Evolutionary conservation across 2,113 vertebrate genomes (phyloP), one percentile per base, ranked within the genome.

Genomic region (Polypterus bichir): DNA sequence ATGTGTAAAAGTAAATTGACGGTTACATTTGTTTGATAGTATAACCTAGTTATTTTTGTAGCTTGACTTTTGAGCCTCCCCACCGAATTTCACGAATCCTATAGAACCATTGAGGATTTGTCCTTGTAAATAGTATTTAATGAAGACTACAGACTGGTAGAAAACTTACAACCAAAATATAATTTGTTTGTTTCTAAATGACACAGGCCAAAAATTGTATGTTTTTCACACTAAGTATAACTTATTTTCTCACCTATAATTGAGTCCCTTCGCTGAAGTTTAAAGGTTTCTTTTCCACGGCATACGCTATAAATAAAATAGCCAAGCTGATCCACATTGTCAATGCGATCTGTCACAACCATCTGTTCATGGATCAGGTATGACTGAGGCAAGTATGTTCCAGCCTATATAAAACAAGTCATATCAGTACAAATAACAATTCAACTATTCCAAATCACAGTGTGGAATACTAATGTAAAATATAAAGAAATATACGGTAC

Each of bases 341-440:
- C 84, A 78, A 97, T 88, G 54, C 89, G 89, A 74, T 97, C 96
- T 0, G 94, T 98, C 73, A 98, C 92, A 3, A 96, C 78, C 96
- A 98, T 96, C 79, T 97, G 91, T 63, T 97, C 95, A 0, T 92
- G 96, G 76, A 99, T 76, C 79, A 99, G 78, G 70, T 87, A 89
- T 5, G 27, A 92, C 81, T 98, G 95, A 6, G 95, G 96, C 84
- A 99, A 77, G 69, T 99, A 99, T 3, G 90, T 92, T 65, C 94
- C 93, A 66, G 92, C 89, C 96, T 97, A 79, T 3, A 62, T 61
- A 67, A 65, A 46, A 71, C 70, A 53, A 0, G 0, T 0, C 64
- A 54, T 61, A 62, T 54, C 51, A 66, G 53, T 46, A 46, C 57
- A 54, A 62, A 56, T 65, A 69, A 80, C 63, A 4, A 44, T 4